Evolutionary conservation across 2,113 vertebrate genomes (phyloP).

Genomic region (Hippoglossus stenolepis): DNA sequence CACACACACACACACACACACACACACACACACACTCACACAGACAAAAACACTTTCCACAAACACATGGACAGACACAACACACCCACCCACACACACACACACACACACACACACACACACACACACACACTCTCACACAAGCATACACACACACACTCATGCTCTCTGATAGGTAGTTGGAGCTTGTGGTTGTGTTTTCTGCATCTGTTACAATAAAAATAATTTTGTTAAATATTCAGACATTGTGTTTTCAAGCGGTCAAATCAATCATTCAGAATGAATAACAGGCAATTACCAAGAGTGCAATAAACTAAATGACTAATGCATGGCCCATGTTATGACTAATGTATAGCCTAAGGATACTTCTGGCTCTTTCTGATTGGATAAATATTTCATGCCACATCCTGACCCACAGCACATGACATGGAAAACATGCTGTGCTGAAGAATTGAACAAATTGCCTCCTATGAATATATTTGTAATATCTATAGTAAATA

Average conservation of each 20-base stretch:
- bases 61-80: no score
- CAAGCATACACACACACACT: neutral
- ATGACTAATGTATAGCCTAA: conserved; percentile 79
- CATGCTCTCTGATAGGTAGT: neutral
- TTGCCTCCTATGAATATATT: conserved; percentile 69
- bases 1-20: neutral
- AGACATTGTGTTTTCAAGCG: conserved; percentile 55
- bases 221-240: conserved; percentile 54
- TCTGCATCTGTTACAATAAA: conserved; percentile 41
- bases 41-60: no score
- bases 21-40: neutral
- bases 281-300: conserved; percentile 71
- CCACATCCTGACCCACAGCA: conserved; percentile 62
- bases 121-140: conserved; percentile 13
- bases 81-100: neutral
- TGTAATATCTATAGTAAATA: conserved; percentile 7
- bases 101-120: conserved; percentile 7
- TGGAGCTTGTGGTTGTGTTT: neutral
- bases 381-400: conserved; percentile 81
- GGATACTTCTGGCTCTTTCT: conserved; percentile 69
- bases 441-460: conserved; percentile 61
- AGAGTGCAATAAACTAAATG: conserved; percentile 69
- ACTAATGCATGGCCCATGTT: conserved; percentile 67
- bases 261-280: conserved; percentile 66
- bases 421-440: conserved; percentile 65